phyloP scores from a whole-genome alignment of 2,113 vertebrate genomes.

The Mesembrinibis cayennensis region DNA sequence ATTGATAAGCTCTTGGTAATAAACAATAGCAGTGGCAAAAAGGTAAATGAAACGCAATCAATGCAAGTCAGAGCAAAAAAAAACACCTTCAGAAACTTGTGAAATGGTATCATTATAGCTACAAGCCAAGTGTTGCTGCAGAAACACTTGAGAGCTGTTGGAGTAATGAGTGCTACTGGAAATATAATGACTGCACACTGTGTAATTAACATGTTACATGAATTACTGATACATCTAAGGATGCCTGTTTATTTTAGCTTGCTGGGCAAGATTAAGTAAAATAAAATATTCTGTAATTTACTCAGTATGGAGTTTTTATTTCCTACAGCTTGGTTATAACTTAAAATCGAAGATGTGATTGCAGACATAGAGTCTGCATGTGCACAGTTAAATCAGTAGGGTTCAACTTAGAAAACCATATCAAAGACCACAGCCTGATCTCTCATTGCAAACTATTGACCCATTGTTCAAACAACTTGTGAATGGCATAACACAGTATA shows the following conservation, averaged over 20 bases:
- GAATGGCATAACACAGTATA: not conserved
- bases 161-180: slow-evolving; percentile 23
- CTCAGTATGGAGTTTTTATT: not conserved
- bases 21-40: slow-evolving; percentile 39
- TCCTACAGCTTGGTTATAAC: not conserved
- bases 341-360: not conserved
- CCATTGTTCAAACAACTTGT: not conserved
- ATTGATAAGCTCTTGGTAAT: slow-evolving; percentile 54
- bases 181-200: slow-evolving; percentile 30
- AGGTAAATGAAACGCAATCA: slow-evolving; percentile 36
- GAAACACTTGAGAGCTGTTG: not conserved
- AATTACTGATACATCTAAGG: slow-evolving; percentile 19
- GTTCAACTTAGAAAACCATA: not conserved
- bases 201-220: slow-evolving; percentile 56
- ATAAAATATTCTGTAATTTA: slow-evolving; percentile 30
- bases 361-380: not conserved
- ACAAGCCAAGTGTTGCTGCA: not conserved
- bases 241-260: slow-evolving; percentile 55
- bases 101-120: slow-evolving; percentile 4
- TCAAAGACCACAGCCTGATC: not conserved
- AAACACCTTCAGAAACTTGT: not conserved
- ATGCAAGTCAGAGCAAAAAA: slow-evolving; percentile 2
- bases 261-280: slow-evolving; percentile 20
- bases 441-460: not conserved
- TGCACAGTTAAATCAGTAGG: not conserved